A percentile compares a stretch with the other conserved stretches of the same genome.
Evolutionary conservation across 2,888 invertebrate species (phyloP).

Genomic region (Cheilosia pagana): DNA sequence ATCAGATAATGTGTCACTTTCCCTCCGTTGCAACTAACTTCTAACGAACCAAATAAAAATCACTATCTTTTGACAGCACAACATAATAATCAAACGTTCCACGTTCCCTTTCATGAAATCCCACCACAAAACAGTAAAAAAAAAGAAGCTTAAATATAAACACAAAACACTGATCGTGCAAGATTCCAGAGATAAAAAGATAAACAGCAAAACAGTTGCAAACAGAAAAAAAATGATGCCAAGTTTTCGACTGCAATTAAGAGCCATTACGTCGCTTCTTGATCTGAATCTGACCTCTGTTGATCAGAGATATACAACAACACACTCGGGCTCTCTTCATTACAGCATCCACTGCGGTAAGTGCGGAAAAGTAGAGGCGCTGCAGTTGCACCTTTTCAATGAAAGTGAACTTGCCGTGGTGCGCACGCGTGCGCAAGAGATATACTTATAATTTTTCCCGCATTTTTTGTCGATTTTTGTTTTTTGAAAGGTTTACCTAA

Average conservation of each 20-base stretch:
- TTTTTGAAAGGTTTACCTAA: conserved; percentile 70
- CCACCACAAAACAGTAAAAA: background rate
- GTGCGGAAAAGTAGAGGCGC: background rate
- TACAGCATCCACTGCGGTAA: conserved; percentile 11
- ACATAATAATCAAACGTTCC: background rate
- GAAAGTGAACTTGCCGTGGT: conserved; percentile 54
- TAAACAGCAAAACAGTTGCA: conserved; percentile 53
- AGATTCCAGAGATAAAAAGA: conserved; percentile 26
- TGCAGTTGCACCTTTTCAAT: conserved; percentile 46
- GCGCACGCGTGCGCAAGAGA: conserved; percentile 32
- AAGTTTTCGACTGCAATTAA: conserved; percentile 70
- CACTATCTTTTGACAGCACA: background rate
- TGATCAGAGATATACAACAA: conserved; percentile 39
- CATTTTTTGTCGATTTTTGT: conserved; percentile 2
- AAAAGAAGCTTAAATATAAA: background rate
- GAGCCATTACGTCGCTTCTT: conserved; percentile 64
- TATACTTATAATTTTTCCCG: background rate
- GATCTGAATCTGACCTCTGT: conserved; percentile 68
- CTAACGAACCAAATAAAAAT: background rate
- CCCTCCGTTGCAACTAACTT: background rate
- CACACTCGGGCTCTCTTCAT: conserved; percentile 25
- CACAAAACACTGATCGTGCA: conserved; percentile 51
- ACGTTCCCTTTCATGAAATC: background rate
- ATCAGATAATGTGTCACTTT: too few relatives aligned
- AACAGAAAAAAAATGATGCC: conserved; percentile 36